These are phyloP conservation scores for Drosophila pruinosa DNA, from an alignment of 1,140 invertebrate species.

Conservation along the genomic window DNA sequence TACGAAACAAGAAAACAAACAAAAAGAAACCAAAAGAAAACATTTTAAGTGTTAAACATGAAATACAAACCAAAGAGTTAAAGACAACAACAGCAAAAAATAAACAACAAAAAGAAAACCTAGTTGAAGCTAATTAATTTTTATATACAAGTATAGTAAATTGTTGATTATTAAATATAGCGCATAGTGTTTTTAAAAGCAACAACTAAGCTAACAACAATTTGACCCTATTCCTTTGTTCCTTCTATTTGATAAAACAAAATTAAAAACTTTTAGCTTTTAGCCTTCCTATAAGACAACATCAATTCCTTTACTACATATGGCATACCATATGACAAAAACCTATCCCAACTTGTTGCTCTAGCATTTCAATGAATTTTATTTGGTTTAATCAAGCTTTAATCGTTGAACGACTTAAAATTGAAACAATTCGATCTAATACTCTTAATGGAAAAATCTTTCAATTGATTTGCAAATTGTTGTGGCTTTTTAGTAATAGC, in stretches of 20 bases:
- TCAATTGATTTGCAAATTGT: slow-evolving; percentile 68
- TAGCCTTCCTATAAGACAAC: no score
- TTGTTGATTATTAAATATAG: slow-evolving; percentile 80
- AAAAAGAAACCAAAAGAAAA: slow-evolving; percentile 7
- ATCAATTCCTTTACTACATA: no score
- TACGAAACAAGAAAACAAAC: slow-evolving; percentile 24
- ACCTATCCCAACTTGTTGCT: background rate
- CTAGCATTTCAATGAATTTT: background rate
- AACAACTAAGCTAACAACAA: slow-evolving; percentile 31
- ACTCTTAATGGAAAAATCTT: slow-evolving; percentile 22
- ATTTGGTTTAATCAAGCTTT: slow-evolving; percentile 65
- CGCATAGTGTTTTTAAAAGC: slow-evolving; percentile 70
- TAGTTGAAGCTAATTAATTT: slow-evolving; percentile 74
- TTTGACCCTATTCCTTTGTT: slow-evolving; percentile 11
- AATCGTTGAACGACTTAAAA: slow-evolving; percentile 71
- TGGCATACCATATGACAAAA: no score
- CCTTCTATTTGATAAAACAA: background rate
- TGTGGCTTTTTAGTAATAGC: slow-evolving; percentile 76
- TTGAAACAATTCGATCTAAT: slow-evolving; percentile 41
- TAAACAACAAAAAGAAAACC: slow-evolving; percentile 18
- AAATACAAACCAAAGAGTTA: slow-evolving; percentile 70
- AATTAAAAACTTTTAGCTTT: slow-evolving; percentile 30
- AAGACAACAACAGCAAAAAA: slow-evolving; percentile 32
- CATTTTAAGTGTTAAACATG: slow-evolving; percentile 64
- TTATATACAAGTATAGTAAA: slow-evolving; percentile 68